phyloP scores from a whole-genome alignment of 2,888 invertebrate species.

The Himalopsyche japonica region DNA sequence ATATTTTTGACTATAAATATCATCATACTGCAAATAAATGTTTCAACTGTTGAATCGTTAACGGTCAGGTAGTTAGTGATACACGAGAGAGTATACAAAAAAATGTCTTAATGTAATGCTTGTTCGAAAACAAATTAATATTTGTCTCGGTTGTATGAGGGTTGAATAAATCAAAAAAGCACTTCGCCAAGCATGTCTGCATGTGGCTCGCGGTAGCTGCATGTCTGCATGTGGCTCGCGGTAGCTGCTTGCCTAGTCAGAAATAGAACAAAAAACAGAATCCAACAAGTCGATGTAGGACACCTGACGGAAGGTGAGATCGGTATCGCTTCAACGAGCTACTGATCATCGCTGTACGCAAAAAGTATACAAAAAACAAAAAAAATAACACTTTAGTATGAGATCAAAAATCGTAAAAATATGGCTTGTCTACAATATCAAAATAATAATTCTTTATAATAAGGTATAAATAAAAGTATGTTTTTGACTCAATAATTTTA shows the following conservation, averaged over 20 bases:
- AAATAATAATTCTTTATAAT: too few relatives aligned
- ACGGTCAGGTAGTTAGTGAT: too few relatives aligned
- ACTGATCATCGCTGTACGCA: not conserved
- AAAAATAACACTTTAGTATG: not conserved
- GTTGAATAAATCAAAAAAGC: not conserved
- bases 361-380: not conserved
- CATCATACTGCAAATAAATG: too few relatives aligned
- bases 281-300: not conserved
- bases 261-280: not conserved
- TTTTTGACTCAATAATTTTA: too few relatives aligned
- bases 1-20: too few relatives aligned
- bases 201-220: not conserved
- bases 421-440: too few relatives aligned
- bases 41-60: too few relatives aligned
- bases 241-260: not conserved
- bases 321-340: not conserved
- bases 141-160: not conserved
- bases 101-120: too few relatives aligned
- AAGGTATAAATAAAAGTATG: too few relatives aligned
- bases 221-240: not conserved
- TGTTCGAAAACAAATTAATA: too few relatives aligned
- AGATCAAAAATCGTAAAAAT: not conserved
- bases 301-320: conserved; percentile 8
- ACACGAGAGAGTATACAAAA: too few relatives aligned
- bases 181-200: not conserved